Conservation (phyloP, 2,797 vertebrate species). For the Todus mexicanus region DNA sequence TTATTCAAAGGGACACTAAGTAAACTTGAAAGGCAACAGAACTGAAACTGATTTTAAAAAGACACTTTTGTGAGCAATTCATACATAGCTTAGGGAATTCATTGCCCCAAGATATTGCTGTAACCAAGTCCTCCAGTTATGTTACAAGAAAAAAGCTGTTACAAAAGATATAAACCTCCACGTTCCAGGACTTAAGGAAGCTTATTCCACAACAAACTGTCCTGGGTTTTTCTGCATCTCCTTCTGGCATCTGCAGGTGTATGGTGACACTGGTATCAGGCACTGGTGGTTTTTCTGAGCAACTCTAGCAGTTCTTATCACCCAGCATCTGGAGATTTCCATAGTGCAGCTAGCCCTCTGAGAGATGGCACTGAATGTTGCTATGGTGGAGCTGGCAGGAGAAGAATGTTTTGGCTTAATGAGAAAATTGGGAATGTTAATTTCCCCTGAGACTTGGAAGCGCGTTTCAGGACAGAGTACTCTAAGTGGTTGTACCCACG, state of each 20-base stretch:
- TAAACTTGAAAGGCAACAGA: constrained; percentile 50
- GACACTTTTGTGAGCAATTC: constrained; percentile 7
- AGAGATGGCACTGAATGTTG: fast-evolving
- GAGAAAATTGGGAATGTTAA: not conserved
- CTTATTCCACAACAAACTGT: not conserved
- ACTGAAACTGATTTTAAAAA: constrained; percentile 39
- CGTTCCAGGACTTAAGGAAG: not conserved
- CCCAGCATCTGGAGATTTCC: not conserved
- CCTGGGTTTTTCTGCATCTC: not conserved
- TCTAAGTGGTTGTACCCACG: not conserved
- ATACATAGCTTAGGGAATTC: not conserved
- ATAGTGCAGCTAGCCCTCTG: not conserved
- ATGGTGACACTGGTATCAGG: fast-evolving
- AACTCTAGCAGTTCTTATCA: not conserved
- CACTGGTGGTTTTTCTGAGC: not conserved
- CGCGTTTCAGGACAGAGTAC: not conserved
- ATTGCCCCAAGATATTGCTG: not conserved
- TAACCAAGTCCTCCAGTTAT: not conserved
- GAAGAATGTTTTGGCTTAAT: not conserved
- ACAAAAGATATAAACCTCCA: not conserved
- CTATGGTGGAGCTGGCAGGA: not conserved
- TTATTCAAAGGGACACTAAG: constrained; percentile 39
- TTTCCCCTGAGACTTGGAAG: not conserved
- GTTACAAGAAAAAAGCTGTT: not conserved
- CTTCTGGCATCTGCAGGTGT: not conserved